Base-by-base conservation (phyloP, 2,797 vertebrate genomes). In the Alauda arvensis region DNA sequence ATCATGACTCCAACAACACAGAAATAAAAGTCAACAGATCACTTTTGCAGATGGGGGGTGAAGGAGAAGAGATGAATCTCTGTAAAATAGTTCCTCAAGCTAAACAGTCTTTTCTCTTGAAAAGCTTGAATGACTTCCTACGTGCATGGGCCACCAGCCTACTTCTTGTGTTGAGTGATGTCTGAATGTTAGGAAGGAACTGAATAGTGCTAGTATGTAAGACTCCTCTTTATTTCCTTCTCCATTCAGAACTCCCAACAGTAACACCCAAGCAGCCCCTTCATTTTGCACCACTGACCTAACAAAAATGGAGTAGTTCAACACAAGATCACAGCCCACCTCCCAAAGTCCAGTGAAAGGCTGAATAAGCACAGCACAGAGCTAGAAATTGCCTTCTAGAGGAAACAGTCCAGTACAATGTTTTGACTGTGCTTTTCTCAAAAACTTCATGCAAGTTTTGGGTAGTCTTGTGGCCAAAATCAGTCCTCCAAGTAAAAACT, bases 321-420 rank as follows among this genome's bases (percentile, higher is more conserved):
- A 40, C 76, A 8, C 21, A 68, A 63, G 34, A 59, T 24, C 28
- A 63, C 13, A 85, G 59, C 21, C n/a, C 61, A 62, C n/a, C n/a
- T 74, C 9, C 14, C 31, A 34, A 0, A 1, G 45, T n/a, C 52
- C 45, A 57, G 31, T 9, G 31, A 66, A 66, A 29, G n/a, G 39
- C 0, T 61, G 19, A 77, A 8, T 56, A 61, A 49, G 3, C 2
- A 15, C 13, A 57, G 59, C 28, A 62, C 0, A 28, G 37, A 69
- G 12, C 14, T 18, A 59, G 31, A 74, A 82, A 70, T 0, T 70
- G 53, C 39, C 28, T 53, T 80, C 57, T 49, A 53, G 59, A 85
- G 45, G 6, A 40, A 77, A 29, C 28, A 77, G 33, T 12, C 24
- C 40, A 39, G 17, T 29, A 28, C 34, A 33, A 43, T 4, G n/a